These are phyloP conservation scores for Drosophila lacertosa DNA, from an alignment of 1,140 invertebrate species.

Conservation along the genomic window DNA sequence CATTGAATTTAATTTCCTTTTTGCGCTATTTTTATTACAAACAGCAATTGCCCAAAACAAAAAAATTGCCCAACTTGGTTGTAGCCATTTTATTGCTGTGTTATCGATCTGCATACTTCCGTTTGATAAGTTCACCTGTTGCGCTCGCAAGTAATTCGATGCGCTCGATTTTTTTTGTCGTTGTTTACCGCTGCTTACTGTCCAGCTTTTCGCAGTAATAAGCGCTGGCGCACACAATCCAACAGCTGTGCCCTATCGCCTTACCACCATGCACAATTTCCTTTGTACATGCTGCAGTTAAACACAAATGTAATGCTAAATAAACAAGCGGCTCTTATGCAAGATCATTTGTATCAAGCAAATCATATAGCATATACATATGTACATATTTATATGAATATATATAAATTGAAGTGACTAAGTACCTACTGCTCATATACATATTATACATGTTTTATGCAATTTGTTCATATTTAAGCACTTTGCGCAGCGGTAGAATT, in stretches of 20 bases:
- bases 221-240: constrained; percentile 10
- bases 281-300: constrained; percentile 28
- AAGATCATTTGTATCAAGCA: constrained; percentile 29
- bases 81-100: not conserved
- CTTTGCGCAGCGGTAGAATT: constrained; percentile 18
- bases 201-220: constrained; percentile 24
- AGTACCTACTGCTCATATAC: no score
- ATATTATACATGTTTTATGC: not conserved
- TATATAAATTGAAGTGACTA: not conserved
- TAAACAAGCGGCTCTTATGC: constrained; percentile 36
- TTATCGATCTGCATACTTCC: constrained; percentile 38
- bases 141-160: constrained; percentile 26
- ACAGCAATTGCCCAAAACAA: not conserved
- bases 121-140: constrained; percentile 39
- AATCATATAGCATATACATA: not conserved
- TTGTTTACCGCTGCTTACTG: constrained; percentile 12
- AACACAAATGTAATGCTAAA: constrained; percentile 37
- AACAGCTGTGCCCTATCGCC: constrained; percentile 40
- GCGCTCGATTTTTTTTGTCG: constrained; percentile 15
- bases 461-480: constrained; percentile 16
- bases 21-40: constrained; percentile 28
- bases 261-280: constrained; percentile 16
- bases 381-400: not conserved
- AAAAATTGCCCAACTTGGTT: constrained; percentile 5
- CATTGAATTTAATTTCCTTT: constrained; percentile 44